A percentile compares a stretch with the other conserved stretches of the same genome.
Evolutionary conservation across 2,888 invertebrate genomes (phyloP).

Genomic region (Cephalotes varians): DNA sequence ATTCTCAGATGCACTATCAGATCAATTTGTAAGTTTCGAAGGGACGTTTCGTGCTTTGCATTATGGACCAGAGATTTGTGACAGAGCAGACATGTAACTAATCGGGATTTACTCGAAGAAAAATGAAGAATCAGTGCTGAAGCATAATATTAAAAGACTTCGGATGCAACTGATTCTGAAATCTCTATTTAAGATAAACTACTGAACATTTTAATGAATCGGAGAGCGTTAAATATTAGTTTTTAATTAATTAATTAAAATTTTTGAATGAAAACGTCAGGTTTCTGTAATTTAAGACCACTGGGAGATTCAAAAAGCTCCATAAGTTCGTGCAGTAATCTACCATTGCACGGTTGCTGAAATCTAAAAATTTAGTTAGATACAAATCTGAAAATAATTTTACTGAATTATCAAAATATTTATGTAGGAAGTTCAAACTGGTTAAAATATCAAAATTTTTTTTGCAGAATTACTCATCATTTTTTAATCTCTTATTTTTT

Average conservation of each 20-base stretch:
- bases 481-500: no score
- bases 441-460: no score
- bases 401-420: no score
- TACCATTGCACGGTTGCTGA: no score
- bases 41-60: conserved; percentile 42
- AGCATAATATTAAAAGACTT: background rate
- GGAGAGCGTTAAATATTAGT: background rate
- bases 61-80: conserved; percentile 28
- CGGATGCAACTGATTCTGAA: background rate
- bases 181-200: background rate
- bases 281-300: background rate
- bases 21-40: conserved; percentile 51
- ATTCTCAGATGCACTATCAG: conserved; percentile 31
- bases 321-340: background rate
- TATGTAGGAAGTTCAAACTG: no score
- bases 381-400: no score
- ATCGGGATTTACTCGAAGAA: background rate
- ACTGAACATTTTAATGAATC: background rate
- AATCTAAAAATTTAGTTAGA: no score
- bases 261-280: background rate
- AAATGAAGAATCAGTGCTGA: background rate
- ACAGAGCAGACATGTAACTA: conserved; percentile 20
- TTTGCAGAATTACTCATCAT: no score
- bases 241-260: background rate
- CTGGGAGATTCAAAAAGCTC: background rate